A percentile compares a stretch with the other conserved stretches of the same genome.
Conservation (phyloP, 2,113 vertebrate genomes). For the Thoracochromis brauschi region DNA sequence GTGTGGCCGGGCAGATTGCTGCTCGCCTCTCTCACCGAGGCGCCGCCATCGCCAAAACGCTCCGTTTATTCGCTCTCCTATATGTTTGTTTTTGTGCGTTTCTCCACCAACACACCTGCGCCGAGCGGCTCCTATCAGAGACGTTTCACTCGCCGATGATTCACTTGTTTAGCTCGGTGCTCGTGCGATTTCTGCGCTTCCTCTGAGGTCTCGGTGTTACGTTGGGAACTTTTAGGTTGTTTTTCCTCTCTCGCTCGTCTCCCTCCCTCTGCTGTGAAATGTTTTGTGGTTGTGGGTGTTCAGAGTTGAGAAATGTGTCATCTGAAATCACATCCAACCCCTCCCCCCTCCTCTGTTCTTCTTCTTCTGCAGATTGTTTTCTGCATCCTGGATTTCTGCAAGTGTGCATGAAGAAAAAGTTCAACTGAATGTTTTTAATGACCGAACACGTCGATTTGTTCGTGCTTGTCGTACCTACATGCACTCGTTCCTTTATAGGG, state of each 20-base stretch:
- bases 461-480: rapidly evolving
- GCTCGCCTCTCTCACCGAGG: slow-evolving; percentile 3
- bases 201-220: not conserved
- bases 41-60: not conserved
- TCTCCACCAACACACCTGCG: slow-evolving; percentile 1
- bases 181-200: not conserved
- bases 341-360: not conserved
- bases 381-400: not conserved
- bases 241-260: not conserved
- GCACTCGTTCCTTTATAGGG: rapidly evolving
- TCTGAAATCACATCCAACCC: not conserved
- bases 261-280: not conserved
- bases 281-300: slow-evolving; percentile 2
- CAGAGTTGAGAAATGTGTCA: not conserved
- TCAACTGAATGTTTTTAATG: not conserved
- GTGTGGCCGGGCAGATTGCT: slow-evolving; percentile 5
- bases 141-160: not conserved
- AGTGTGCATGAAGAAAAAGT: not conserved
- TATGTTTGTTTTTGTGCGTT: not conserved
- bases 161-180: not conserved
- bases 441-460: not conserved
- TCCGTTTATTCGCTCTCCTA: not conserved
- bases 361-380: not conserved
- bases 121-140: not conserved
- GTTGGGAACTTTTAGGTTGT: not conserved